phyloP scores from a whole-genome alignment of 92 coral and sea anemone species.

The Umimayanthus chanpuru region DNA sequence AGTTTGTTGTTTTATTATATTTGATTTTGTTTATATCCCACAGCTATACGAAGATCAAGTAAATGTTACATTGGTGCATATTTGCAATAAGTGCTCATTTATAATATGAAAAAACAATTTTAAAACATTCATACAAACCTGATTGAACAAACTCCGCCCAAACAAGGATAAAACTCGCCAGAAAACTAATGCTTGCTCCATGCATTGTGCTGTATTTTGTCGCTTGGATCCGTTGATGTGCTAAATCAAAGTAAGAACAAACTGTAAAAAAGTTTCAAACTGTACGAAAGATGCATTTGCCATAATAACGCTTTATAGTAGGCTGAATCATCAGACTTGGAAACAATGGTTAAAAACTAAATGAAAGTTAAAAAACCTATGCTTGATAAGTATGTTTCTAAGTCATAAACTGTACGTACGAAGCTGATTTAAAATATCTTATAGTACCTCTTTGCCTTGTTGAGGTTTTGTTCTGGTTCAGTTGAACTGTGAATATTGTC shows the following conservation, averaged over 20 bases:
- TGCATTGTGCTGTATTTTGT: neutral
- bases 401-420: neutral
- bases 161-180: neutral
- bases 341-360: no score
- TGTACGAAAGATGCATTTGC: no score
- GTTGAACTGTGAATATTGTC: neutral
- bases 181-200: neutral
- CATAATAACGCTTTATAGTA: no score
- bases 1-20: no score
- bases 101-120: neutral
- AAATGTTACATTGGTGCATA: no score
- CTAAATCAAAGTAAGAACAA: neutral
- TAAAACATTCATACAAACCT: slow-evolving; percentile 16
- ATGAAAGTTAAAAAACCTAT: neutral
- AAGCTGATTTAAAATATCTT: neutral
- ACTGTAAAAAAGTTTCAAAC: no score
- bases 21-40: no score
- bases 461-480: no score
- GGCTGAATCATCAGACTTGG: no score
- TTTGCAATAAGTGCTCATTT: no score
- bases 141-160: neutral
- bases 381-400: no score
- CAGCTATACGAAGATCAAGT: neutral
- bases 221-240: no score
- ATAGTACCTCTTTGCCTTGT: neutral